These are phyloP conservation scores for Cardiocondyla obscurior DNA, from an alignment of 1,140 invertebrate genomes.

Conservation along the genomic window DNA sequence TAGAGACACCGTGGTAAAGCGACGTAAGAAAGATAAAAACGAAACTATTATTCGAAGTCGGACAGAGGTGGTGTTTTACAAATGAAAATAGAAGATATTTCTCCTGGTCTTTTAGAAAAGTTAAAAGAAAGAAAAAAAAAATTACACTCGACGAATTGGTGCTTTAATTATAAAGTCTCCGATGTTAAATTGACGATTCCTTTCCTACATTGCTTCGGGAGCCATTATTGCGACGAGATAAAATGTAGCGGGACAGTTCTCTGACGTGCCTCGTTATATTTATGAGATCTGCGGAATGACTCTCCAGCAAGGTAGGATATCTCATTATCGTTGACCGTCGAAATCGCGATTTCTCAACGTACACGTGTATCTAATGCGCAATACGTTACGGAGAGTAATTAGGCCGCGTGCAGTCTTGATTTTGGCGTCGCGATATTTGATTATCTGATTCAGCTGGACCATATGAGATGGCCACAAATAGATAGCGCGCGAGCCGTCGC, in stretches of 20 bases:
- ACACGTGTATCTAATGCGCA: constrained; percentile 40
- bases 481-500: constrained; percentile 43
- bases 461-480: constrained; percentile 39
- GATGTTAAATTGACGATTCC: not conserved
- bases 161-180: not conserved
- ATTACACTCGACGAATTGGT: not conserved
- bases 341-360: constrained; percentile 34
- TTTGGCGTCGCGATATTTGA: constrained; percentile 46
- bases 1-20: not conserved
- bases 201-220: no score
- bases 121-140: not conserved
- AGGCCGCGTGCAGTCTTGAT: constrained; percentile 42
- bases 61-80: not conserved
- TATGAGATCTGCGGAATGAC: not conserved
- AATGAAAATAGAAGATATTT: not conserved
- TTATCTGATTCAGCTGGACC: constrained; percentile 53
- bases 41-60: not conserved
- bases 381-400: constrained; percentile 50
- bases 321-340: constrained; percentile 22
- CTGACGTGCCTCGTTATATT: not conserved
- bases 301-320: not conserved
- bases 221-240: no score
- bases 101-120: not conserved
- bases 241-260: not conserved
- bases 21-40: not conserved